These are phyloP conservation scores for Lepidurus couesii DNA, from an alignment of 1,140 invertebrate genomes.

Conservation along the genomic window DNA sequence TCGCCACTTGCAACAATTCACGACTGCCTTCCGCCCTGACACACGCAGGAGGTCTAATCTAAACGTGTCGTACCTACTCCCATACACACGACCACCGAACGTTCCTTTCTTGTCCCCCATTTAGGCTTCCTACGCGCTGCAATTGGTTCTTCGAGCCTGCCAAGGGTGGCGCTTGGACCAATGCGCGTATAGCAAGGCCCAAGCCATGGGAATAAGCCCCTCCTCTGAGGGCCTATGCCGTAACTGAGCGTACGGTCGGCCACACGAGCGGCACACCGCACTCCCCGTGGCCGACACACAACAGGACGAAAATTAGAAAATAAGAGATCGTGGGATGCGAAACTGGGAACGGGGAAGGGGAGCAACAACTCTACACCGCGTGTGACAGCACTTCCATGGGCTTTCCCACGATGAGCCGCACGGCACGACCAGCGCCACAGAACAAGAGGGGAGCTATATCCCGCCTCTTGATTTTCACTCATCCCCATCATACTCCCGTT, in stretches of 20 bases:
- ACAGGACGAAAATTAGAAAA: constrained; percentile 22
- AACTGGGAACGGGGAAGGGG: background rate
- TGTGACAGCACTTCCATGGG: constrained; percentile 17
- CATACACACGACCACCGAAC: constrained; percentile 9
- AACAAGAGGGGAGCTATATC: background rate
- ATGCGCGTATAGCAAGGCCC: too few relatives aligned
- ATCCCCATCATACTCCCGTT: background rate
- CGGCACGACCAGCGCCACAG: background rate
- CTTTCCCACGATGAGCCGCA: background rate
- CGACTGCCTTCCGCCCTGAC: constrained; percentile 26
- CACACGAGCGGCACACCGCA: constrained; percentile 33
- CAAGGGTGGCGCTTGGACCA: background rate
- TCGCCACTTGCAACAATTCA: constrained; percentile 16
- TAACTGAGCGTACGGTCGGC: constrained; percentile 34
- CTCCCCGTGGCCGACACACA: constrained; percentile 17
- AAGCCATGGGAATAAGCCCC: too few relatives aligned
- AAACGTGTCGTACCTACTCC: constrained; percentile 20
- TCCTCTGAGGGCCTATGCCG: background rate
- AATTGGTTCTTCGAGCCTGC: background rate
- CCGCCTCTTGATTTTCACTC: constrained; percentile 18
- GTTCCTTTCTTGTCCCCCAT: background rate
- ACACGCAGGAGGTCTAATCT: constrained; percentile 24
- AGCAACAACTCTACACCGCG: background rate
- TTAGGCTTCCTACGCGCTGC: background rate
- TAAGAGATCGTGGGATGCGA: constrained; percentile 21